Evolutionary conservation across 2,113 vertebrate species (phyloP).

Genomic region (Serilophus lunatus): DNA sequence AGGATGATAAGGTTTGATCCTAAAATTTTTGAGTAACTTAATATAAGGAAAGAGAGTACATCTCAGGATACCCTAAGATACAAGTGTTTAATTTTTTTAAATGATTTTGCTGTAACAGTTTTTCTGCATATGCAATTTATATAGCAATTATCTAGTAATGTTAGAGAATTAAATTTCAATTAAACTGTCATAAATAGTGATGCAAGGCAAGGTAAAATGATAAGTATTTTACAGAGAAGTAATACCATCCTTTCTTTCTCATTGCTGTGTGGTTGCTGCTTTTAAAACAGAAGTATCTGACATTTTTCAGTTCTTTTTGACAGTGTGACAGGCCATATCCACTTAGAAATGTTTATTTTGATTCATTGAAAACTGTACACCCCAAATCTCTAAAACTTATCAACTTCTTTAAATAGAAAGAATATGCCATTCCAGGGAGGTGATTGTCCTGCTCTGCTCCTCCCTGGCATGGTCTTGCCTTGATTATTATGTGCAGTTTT

Average conservation of each 20-base stretch:
- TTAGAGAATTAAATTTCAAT: not conserved
- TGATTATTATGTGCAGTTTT: not conserved
- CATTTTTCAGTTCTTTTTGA: not conserved
- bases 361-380: not conserved
- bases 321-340: not conserved
- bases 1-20: not conserved
- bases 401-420: not conserved
- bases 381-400: not conserved
- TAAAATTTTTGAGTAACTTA: not conserved
- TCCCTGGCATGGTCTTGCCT: not conserved
- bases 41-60: not conserved
- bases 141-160: not conserved
- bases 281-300: not conserved
- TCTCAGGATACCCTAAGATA: not conserved
- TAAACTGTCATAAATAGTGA: not conserved
- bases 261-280: not conserved
- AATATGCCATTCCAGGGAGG: not conserved
- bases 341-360: not conserved
- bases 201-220: not conserved
- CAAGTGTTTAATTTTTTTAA: fast-evolving
- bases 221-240: not conserved
- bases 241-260: not conserved
- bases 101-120: not conserved
- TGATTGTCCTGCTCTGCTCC: not conserved
- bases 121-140: not conserved